Evolutionary conservation across 2,888 invertebrate genomes (phyloP).

Genomic region (Deladenus siricidicola): DNA sequence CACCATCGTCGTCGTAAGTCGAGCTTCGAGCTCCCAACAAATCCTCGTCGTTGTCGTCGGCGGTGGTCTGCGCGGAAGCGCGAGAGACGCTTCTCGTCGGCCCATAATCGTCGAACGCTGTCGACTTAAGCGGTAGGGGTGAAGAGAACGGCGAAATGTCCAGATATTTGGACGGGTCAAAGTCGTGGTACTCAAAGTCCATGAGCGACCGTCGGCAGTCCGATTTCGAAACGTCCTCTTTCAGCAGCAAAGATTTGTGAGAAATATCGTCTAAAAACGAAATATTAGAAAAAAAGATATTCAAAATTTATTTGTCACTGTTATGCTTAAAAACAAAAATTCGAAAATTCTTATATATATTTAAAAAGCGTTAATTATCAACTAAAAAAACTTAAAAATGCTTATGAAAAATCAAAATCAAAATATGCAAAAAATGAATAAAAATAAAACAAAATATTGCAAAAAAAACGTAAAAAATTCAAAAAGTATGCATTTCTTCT

Average conservation of each 20-base stretch:
- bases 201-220: background rate
- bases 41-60: background rate
- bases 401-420: too few species aligned
- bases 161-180: background rate
- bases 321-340: too few species aligned
- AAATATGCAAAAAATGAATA: too few species aligned
- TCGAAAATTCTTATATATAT: too few species aligned
- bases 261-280: background rate
- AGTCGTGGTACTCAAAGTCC: conserved; percentile 1
- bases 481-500: too few species aligned
- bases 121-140: background rate
- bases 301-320: too few species aligned
- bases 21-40: background rate
- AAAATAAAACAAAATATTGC: too few species aligned
- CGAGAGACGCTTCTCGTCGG: too few species aligned
- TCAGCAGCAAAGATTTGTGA: background rate
- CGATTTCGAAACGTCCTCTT: background rate
- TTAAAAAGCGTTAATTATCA: too few species aligned
- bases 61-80: too few species aligned
- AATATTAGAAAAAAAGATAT: background rate
- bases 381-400: too few species aligned
- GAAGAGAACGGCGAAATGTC: background rate
- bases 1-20: background rate
- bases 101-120: background rate
- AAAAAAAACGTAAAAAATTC: too few species aligned